Base-by-base conservation (phyloP, 2,888 invertebrate genomes). In the Conistra vaccinii region DNA sequence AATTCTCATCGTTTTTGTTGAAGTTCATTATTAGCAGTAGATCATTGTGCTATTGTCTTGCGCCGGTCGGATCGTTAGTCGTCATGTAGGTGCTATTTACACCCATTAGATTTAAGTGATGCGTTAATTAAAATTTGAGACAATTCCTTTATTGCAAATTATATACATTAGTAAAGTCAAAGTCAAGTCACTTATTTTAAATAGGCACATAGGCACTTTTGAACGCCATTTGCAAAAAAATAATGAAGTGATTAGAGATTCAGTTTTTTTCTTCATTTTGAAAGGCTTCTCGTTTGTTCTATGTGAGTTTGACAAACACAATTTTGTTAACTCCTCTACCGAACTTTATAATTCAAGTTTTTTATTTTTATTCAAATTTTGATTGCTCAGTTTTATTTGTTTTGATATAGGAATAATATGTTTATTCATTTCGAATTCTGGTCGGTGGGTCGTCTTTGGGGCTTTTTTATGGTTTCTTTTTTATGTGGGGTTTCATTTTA, bases 1-100 rank as follows among this genome's bases (percentile, higher is more conserved):
- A 60, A 63, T 78, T 85, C 75, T 73, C 57, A 79, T 79, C 45
- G 35, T 77, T 78, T 76, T 79, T 62, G 48, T 75, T 65, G 57
- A 65, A 66, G 57, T 78, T 62, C 26, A 57, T 75, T 74, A 75
- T 55, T 42, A 35, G 42, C 20, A 63, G 32, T 71, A 74, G 62
- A 76, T 84, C 67, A 79, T 66, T 76, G 35, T 78, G 69, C 72
- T 76, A 73, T 81, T 85, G 85, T 87, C 29, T 78, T n/a, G 48
- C 26, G 9, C 12, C 45, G 51, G 32, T 67, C 26, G 35, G 61
- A 63, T 78, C 29, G 76, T 67, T 74, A 73, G 26, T 68, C 12
- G 76, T 81, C 81, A 80, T 84, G 80, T 81, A 83, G 57, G 55
- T 69, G 77, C n/a, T 83, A 81, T 80, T 76, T 69, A 71, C 63